A percentile compares a stretch with the other conserved stretches of the same genome.
Evolutionary conservation across 2,888 invertebrate species (phyloP).

Genomic region (Xanthia icteritia): DNA sequence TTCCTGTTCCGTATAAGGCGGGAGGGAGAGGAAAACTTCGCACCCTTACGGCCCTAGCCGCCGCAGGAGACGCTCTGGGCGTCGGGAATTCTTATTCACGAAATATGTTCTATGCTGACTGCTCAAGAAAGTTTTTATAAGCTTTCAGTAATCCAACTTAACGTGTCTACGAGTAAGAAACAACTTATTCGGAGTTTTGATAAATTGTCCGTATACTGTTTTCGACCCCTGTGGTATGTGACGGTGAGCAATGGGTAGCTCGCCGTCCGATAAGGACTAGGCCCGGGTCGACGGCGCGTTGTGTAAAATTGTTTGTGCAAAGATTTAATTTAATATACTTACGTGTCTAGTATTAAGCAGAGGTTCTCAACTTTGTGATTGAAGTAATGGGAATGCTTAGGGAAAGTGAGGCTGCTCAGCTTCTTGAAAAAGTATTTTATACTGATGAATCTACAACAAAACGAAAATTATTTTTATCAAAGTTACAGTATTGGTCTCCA

Average conservation of each 20-base stretch:
- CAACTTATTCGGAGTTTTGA: slow-evolving; percentile 43
- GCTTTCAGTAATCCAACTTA: slow-evolving; percentile 40
- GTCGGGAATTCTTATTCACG: no score
- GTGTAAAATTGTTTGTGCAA: no score
- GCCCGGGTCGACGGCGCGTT: no score
- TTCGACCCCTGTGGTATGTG: slow-evolving; percentile 36
- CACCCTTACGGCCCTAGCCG: no score
- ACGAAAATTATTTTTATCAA: neutral
- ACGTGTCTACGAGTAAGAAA: slow-evolving; percentile 48
- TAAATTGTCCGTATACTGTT: slow-evolving; percentile 41
- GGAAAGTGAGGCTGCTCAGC: neutral
- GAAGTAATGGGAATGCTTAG: neutral
- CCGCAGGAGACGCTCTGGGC: no score
- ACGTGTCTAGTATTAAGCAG: neutral
- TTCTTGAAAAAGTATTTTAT: neutral
- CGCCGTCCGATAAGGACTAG: no score
- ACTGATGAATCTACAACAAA: neutral
- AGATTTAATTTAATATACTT: slow-evolving; percentile 19
- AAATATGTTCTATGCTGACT: slow-evolving; percentile 33
- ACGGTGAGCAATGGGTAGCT: no score
- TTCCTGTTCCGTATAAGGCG: no score
- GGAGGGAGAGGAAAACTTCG: no score
- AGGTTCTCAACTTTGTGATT: slow-evolving; percentile 2
- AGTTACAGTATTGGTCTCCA: neutral
- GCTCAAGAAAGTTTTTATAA: slow-evolving; percentile 47